Evolutionary conservation across 2,888 invertebrate species (phyloP).

Genomic region (Hyposoter didymator): DNA sequence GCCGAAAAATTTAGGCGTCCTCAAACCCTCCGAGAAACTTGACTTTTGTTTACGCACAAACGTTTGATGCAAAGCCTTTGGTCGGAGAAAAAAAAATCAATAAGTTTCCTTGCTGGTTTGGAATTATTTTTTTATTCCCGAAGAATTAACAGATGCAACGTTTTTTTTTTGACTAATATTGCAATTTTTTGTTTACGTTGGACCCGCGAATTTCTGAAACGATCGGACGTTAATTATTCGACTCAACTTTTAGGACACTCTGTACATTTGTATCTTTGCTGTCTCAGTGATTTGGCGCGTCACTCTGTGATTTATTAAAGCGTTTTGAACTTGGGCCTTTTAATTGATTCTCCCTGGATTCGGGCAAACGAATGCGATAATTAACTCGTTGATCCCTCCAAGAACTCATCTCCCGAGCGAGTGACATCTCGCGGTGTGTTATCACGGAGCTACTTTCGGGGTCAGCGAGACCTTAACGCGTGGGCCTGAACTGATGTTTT

Average conservation of each 20-base stretch:
- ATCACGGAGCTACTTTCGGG: slow-evolving; percentile 39
- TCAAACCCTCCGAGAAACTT: slow-evolving; percentile 10
- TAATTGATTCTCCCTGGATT: slow-evolving; percentile 72
- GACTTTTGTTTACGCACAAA: slow-evolving; percentile 52
- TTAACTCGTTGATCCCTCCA: slow-evolving; percentile 58
- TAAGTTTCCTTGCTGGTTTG: background rate
- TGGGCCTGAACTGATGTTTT: slow-evolving; percentile 22
- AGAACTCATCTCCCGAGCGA: slow-evolving; percentile 15
- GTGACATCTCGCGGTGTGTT: slow-evolving; percentile 49
- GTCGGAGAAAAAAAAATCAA: background rate
- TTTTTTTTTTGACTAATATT: background rate
- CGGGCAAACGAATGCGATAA: slow-evolving; percentile 71
- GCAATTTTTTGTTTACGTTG: too few species aligned
- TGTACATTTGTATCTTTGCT: background rate
- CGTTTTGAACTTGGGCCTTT: slow-evolving; percentile 71
- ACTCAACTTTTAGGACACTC: background rate
- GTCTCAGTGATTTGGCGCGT: slow-evolving; percentile 46
- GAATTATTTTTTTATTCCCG: background rate
- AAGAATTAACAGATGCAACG: background rate
- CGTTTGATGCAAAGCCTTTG: slow-evolving; percentile 44
- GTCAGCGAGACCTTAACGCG: slow-evolving; percentile 59
- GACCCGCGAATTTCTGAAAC: too few species aligned
- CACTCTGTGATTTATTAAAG: slow-evolving; percentile 63
- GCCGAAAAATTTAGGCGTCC: slow-evolving; percentile 26
- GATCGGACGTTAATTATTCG: background rate